Percentiles rank a stretch among this genome's conserved stretches.
These are phyloP conservation scores for Haliclona indistincta DNA, from an alignment of 37 sponge, comb jelly and placozoan genomes.

Conservation along the genomic window DNA sequence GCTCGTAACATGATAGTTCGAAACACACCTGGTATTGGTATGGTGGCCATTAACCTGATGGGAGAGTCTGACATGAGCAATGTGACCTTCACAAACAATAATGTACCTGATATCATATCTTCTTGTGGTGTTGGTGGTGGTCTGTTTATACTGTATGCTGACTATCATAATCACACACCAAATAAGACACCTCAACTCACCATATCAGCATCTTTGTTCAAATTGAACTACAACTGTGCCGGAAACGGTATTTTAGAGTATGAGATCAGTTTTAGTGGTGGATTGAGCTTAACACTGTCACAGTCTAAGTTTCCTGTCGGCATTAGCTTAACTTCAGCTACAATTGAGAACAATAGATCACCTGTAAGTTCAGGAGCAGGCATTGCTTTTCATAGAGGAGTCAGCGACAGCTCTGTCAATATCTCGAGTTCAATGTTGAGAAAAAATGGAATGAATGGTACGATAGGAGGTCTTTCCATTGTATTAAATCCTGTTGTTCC, in stretches of 20 bases:
- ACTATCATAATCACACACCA: background rate
- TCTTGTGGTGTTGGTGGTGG: constrained; percentile 20
- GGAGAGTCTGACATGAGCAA: constrained; percentile 1
- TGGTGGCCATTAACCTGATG: constrained; percentile 8
- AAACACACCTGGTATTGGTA: constrained; percentile 6
- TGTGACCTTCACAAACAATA: background rate
- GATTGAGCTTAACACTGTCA: constrained; percentile 34
- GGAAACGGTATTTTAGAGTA: no score
- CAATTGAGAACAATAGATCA: constrained; percentile 10
- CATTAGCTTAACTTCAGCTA: background rate
- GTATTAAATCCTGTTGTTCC: no score
- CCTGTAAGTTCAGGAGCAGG: constrained; percentile 3
- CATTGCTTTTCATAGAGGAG: no score
- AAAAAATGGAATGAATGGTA: no score
- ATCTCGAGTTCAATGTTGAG: background rate
- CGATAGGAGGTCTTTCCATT: no score
- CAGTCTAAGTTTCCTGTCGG: constrained; percentile 16
- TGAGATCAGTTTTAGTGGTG: constrained; percentile 35
- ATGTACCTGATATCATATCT: background rate
- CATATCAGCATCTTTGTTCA: background rate
- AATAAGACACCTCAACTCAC: background rate
- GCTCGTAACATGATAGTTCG: background rate
- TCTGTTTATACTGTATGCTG: constrained; percentile 17
- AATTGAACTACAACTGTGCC: background rate
- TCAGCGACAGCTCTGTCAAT: no score